Evolutionary conservation across 2,888 invertebrate genomes (phyloP).

Genomic region (Aphodius granarius): DNA sequence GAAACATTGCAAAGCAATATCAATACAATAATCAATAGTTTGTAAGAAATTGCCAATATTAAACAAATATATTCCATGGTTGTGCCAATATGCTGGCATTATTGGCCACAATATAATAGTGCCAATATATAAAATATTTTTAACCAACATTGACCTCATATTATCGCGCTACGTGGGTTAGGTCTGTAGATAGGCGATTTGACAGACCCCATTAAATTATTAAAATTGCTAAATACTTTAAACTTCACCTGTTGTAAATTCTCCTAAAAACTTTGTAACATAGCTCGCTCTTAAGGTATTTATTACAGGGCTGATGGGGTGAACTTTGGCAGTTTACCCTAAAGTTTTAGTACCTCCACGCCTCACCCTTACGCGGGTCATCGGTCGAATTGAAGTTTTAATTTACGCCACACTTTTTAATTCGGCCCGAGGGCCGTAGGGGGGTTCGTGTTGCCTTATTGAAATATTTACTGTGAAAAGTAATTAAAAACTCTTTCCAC

Average conservation of each 20-base stretch:
- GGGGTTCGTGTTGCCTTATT: not conserved
- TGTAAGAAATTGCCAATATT: too few species aligned
- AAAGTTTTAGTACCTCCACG: not conserved
- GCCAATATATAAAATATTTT: too few species aligned
- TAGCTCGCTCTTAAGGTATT: not conserved
- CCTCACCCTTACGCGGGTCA: not conserved
- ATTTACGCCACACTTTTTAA: not conserved
- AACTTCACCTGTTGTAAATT: not conserved
- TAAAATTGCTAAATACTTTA: too few species aligned
- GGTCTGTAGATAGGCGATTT: too few species aligned
- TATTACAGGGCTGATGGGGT: not conserved
- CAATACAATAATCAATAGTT: too few species aligned
- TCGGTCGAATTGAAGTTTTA: not conserved
- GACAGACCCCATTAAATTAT: too few species aligned
- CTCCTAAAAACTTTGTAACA: not conserved
- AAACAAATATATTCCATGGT: too few species aligned
- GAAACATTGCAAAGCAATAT: too few species aligned
- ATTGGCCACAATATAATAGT: too few species aligned
- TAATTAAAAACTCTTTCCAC: constrained; percentile 1
- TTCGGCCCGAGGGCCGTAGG: not conserved
- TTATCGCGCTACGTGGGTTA: too few species aligned
- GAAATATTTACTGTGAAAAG: constrained; percentile 3
- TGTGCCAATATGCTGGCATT: too few species aligned
- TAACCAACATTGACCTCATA: too few species aligned
- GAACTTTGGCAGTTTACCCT: not conserved